Evolutionary conservation across 23 tunicate species (phyloP).

Genomic region (Clavelina lepadiformis): DNA sequence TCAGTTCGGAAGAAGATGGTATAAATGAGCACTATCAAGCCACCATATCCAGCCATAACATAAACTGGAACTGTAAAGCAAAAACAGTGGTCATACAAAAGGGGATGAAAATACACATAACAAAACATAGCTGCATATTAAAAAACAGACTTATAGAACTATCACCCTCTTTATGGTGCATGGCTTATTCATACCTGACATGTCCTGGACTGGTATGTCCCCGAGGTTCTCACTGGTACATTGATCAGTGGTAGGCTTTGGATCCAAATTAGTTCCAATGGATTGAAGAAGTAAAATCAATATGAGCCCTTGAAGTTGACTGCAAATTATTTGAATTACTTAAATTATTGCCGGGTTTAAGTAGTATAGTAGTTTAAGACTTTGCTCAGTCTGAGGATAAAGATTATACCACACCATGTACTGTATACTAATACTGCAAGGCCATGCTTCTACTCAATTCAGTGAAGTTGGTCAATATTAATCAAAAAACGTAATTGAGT

Average conservation of each 20-base stretch:
- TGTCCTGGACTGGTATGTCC: slow-evolving; percentile 26
- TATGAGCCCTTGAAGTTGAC: slow-evolving; percentile 82
- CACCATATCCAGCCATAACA: slow-evolving; percentile 77
- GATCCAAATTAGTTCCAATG: slow-evolving; percentile 36
- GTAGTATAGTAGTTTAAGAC: no score
- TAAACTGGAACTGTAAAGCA: slow-evolving; percentile 46
- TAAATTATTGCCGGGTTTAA: no score
- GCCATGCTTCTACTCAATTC: no score
- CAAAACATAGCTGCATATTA: no score
- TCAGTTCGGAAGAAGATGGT: slow-evolving; percentile 43
- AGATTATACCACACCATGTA: no score
- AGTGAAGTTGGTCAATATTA: no score
- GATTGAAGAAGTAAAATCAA: slow-evolving; percentile 61
- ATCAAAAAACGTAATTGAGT: no score
- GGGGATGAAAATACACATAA: not conserved
- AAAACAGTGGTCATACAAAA: not conserved
- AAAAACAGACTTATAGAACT: no score
- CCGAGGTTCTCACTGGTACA: slow-evolving; percentile 53
- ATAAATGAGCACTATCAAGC: slow-evolving; percentile 41
- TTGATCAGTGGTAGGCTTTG: slow-evolving; percentile 1
- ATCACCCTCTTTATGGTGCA: no score
- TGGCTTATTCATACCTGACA: slow-evolving; percentile 62
- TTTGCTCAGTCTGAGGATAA: no score
- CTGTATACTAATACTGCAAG: no score
- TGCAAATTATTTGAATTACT: no score